Evolutionary conservation across 2,113 vertebrate species (phyloP).

Genomic region (Gallinago paraguaiae): DNA sequence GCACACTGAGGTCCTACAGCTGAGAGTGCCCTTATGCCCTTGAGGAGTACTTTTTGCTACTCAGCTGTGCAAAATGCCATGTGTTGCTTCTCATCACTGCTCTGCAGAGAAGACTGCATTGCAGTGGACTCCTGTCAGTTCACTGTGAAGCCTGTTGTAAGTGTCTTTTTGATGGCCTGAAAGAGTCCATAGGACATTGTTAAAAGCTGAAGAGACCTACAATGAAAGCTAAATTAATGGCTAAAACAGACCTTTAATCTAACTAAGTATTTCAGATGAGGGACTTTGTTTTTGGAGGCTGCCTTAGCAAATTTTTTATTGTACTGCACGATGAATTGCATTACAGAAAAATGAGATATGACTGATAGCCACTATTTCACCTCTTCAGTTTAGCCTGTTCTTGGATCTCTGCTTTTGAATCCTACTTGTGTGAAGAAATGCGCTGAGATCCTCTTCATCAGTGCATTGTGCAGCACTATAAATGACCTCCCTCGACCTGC

Average conservation of each 20-base stretch:
- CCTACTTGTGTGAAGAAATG: background rate
- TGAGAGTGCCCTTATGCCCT: slow-evolving; percentile 23
- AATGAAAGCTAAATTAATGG: slow-evolving; percentile 24
- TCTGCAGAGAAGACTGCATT: slow-evolving; percentile 61
- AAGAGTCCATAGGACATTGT: slow-evolving; percentile 5
- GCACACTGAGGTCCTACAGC: background rate
- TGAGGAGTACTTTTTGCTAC: slow-evolving; percentile 55
- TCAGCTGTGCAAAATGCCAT: slow-evolving; percentile 54
- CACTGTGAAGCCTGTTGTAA: slow-evolving; percentile 8
- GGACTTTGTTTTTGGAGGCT: background rate
- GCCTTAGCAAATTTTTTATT: background rate
- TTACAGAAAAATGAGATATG: background rate
- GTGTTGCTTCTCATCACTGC: slow-evolving; percentile 44
- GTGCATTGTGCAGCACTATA: background rate
- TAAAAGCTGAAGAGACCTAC: slow-evolving; percentile 38
- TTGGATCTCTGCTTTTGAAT: background rate
- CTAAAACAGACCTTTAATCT: background rate
- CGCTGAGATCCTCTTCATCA: background rate
- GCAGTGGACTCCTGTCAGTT: slow-evolving; percentile 42
- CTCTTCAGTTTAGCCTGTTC: background rate
- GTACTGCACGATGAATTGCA: background rate
- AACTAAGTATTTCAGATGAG: background rate
- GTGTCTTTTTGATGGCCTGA: slow-evolving; percentile 36
- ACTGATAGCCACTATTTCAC: background rate
- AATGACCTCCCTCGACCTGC: background rate